Percentiles rank a stretch among this genome's conserved stretches.
Conservation (phyloP, 2,113 vertebrate species). For the Herpetotheres cachinnans region DNA sequence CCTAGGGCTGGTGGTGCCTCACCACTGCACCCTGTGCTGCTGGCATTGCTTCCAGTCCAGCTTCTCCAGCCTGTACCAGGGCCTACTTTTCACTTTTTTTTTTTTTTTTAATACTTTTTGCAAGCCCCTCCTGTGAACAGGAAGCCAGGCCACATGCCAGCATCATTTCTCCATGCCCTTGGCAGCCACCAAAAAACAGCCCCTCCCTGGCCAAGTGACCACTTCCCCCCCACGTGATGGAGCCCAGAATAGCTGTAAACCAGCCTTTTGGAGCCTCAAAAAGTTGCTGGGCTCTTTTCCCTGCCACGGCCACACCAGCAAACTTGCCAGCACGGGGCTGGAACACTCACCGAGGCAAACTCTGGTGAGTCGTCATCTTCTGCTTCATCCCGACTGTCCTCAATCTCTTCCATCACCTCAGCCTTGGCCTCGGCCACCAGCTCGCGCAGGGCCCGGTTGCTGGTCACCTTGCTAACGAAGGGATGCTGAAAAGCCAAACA, state of each 20-base stretch:
- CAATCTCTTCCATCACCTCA: constrained; percentile 86
- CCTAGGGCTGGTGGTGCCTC: background rate
- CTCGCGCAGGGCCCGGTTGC: constrained; percentile 86
- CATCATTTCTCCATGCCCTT: background rate
- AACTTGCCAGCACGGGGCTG: accelerated
- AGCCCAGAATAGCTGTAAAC: background rate
- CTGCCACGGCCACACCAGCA: accelerated
- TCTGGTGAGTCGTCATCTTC: constrained; percentile 73
- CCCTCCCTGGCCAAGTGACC: background rate
- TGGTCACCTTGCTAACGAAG: constrained; percentile 82
- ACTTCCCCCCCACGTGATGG: background rate
- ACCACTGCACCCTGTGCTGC: accelerated
- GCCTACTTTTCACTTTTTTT: background rate
- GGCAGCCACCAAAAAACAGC: background rate
- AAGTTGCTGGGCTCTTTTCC: background rate
- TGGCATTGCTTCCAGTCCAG: background rate
- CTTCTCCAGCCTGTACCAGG: background rate
- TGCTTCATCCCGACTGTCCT: constrained; percentile 73
- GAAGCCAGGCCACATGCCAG: background rate
- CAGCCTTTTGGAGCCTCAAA: background rate
- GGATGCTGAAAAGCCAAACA: constrained; percentile 80
- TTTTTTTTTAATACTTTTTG: background rate
- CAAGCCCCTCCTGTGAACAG: accelerated
- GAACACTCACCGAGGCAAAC: constrained; percentile 56
- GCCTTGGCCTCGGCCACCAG: constrained; percentile 97